Evolutionary conservation across 1,140 invertebrate species (phyloP), one percentile per base, ranked within the genome.

Genomic region (Ips nitidus): DNA sequence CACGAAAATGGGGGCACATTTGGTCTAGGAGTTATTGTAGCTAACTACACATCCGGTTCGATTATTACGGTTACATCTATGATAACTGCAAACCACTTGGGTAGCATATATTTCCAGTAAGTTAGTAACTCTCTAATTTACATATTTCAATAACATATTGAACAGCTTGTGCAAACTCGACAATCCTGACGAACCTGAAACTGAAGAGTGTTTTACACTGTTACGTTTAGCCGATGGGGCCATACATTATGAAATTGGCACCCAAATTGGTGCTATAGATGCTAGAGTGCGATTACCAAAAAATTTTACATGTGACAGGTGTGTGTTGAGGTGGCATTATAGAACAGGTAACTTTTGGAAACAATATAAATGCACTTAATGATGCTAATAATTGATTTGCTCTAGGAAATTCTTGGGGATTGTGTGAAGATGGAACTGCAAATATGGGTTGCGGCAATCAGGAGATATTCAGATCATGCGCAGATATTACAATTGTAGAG

Each of bases 381-480:
- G 5, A 41, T 8, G 6, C 3, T 55, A 66, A 52, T 66, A 42
- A 42, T 38, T 59, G 41, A 52, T 52, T 1, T 41, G 1, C 22
- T 66, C 60, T 41, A 79, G 91, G 89, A 1, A 90, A 91, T 74
- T 90, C 89, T 76, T 91, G 90, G 89, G 89, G 89, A 1, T 84
- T 82, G 0, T 91, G 90, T 74, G 82, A 81, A 22, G 86, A 91
- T 75, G 89, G 88, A 2, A 84, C 84, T 63, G 86, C 86, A 40
- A 86, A 84, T 1, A 85, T 92, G 2, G 91, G 91, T 2, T 94
- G 91, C 78, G 92, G 92, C 0, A 87, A 87, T 0, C 91, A 94
- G 78, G 92, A 94, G 78, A 90, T 93, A 74, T 95, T 94, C 76
- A 84, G 92, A 22, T 88, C 90, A 0, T 95, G 93, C 74, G 88